Conservation (phyloP, 2,888 invertebrate genomes). For the Hybos culiciformis region DNA sequence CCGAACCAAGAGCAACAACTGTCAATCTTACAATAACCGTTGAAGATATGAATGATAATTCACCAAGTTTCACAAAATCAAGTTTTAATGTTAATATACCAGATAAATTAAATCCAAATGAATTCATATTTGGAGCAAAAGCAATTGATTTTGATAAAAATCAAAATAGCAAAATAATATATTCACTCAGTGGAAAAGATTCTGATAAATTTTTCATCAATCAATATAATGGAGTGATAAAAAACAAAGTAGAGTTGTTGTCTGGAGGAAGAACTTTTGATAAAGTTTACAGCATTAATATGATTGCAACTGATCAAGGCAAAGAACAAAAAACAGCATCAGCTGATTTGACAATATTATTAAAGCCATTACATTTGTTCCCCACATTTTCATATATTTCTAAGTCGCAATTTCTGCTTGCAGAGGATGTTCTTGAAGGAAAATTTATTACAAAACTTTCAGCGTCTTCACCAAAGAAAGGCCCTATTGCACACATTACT, state of each 20-base stretch:
- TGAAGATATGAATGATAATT: constrained; percentile 74
- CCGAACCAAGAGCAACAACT: constrained; percentile 68
- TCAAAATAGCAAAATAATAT: constrained; percentile 64
- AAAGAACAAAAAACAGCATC: constrained; percentile 50
- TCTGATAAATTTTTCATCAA: constrained; percentile 66
- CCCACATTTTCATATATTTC: constrained; percentile 61
- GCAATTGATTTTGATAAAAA: constrained; percentile 75
- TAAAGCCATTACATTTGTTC: constrained; percentile 64
- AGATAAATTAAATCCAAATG: constrained; percentile 61
- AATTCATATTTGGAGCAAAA: constrained; percentile 83
- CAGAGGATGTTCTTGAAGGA: constrained; percentile 68
- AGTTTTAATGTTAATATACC: constrained; percentile 70
- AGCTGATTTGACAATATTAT: constrained; percentile 60
- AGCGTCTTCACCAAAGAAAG: constrained; percentile 69
- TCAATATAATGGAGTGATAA: constrained; percentile 72
- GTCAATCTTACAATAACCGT: constrained; percentile 70
- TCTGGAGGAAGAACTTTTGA: constrained; percentile 40
- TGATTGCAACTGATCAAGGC: constrained; percentile 74
- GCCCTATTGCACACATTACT: constrained; percentile 50
- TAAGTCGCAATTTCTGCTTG: constrained; percentile 58
- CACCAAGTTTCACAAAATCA: constrained; percentile 59
- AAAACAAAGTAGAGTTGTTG: constrained; percentile 55
- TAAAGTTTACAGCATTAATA: constrained; percentile 53
- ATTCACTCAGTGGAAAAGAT: constrained; percentile 64
- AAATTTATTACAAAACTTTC: constrained; percentile 61